A percentile compares a stretch with the other conserved stretches of the same genome.
Evolutionary conservation across 2,888 invertebrate species (phyloP).

Genomic region (Volucella bombylans): DNA sequence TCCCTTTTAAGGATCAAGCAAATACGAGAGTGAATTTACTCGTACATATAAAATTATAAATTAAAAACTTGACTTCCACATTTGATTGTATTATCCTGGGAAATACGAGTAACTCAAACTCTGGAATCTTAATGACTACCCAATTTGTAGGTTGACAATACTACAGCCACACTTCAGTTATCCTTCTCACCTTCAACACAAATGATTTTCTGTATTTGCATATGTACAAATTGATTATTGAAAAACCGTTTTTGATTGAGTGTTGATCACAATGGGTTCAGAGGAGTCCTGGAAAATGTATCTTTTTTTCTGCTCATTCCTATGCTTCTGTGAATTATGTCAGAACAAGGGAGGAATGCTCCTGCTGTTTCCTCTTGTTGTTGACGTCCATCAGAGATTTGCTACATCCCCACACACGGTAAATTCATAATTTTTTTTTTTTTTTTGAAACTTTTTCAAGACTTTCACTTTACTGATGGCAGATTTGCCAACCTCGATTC

Average conservation of each 20-base stretch:
- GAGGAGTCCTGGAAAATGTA: not conserved
- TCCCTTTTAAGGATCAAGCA: no score
- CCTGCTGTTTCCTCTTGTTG: not conserved
- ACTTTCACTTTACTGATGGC: slow-evolving; percentile 3
- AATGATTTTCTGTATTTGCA: not conserved
- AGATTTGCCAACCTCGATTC: not conserved
- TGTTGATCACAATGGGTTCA: not conserved
- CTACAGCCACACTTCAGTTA: not conserved
- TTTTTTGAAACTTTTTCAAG: slow-evolving; percentile 5
- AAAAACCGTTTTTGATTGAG: slow-evolving; percentile 14
- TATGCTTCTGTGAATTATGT: slow-evolving; percentile 5
- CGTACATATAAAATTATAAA: no score
- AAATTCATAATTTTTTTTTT: not conserved
- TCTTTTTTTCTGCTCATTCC: not conserved
- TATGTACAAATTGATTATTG: not conserved
- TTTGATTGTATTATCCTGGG: no score
- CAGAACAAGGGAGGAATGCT: not conserved
- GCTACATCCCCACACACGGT: no score
- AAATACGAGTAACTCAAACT: no score
- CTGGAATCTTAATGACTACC: no score
- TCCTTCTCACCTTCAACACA: not conserved
- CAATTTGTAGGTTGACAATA: not conserved
- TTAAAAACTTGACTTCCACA: no score
- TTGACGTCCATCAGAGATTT: not conserved
- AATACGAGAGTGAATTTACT: no score